These are phyloP conservation scores for Clistopyga incitator DNA, from an alignment of 2,888 invertebrate genomes.

Conservation along the genomic window DNA sequence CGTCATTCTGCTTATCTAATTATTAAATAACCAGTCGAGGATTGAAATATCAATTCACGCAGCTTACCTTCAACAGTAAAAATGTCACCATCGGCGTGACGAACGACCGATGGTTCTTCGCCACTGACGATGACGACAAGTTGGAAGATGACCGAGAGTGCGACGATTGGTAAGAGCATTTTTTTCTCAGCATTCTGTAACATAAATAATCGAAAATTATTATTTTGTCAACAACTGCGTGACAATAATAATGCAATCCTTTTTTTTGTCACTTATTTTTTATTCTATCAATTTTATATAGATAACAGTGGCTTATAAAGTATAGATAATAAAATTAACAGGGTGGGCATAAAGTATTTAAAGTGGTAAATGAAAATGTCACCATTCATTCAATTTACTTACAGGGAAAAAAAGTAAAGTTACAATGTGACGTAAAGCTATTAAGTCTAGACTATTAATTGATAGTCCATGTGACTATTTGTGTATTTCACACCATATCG, in stretches of 20 bases:
- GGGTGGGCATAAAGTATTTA: too few relatives aligned
- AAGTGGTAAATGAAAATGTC: too few relatives aligned
- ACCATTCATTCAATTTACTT: too few relatives aligned
- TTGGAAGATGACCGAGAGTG: constrained; percentile 77
- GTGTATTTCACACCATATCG: not conserved
- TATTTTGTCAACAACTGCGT: not conserved
- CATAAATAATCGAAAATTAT: not conserved
- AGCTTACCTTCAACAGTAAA: constrained; percentile 80
- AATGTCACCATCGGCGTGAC: constrained; percentile 82
- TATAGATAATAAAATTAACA: too few relatives aligned
- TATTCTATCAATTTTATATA: too few relatives aligned
- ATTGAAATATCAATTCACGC: not conserved
- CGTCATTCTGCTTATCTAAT: not conserved
- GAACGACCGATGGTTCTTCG: constrained; percentile 79
- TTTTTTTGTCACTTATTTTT: not conserved
- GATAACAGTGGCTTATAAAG: too few relatives aligned
- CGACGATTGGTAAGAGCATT: constrained; percentile 80
- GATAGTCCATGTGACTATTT: not conserved
- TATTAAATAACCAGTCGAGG: not conserved
- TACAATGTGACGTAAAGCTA: too few relatives aligned
- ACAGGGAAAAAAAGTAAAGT: too few relatives aligned
- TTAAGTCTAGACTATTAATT: not conserved
- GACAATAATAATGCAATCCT: not conserved
- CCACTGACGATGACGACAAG: constrained; percentile 71
- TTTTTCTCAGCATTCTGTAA: constrained; percentile 82